Base-by-base conservation (phyloP, 2,888 invertebrate species). In the Agrochola macilenta region DNA sequence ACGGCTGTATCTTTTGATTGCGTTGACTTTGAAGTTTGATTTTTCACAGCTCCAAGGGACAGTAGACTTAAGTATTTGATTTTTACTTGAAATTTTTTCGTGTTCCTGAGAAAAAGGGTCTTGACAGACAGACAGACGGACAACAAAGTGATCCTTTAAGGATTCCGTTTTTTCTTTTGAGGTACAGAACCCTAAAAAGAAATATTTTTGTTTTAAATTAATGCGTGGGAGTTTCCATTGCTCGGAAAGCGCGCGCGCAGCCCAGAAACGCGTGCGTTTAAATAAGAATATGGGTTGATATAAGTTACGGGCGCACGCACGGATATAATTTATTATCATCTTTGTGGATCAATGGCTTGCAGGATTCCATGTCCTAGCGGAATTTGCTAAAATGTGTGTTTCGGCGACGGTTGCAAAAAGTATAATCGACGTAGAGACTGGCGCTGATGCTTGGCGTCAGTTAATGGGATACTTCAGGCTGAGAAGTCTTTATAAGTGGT, bases 261-360 rank as follows among this genome's bases (percentile, higher is more conserved):
- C 85, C 91, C 91, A 89, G 94, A 92, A 93, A 91, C 92, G 91
- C 92, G 91, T 92, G 92, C 89, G 68, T 81, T 63, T 66, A 79
- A 78, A 81, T 90, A 91, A 92, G 92, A 92, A 92, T 92, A 92
- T 92, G 89, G 88, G 89, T 90, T 89, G 89, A 92, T 92, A 93
- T 94, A 93, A 94, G 90, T 92, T 93, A 93, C 93, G 91, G 88
- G 89, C 89, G 87, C 90, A 89, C 89, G 87, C 90, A 89, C 85
- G 83, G 85, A 83, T 85, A 89, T 89, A 91, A 94, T 94, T 94
- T 94, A 94, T 95, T 90, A 79, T 81, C 72, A 83, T 81, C 74
- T 90, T 90, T 86, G 83, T 86, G 78, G 82, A 87, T 80, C 85
- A 88, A 72, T 85, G 81, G 79, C 69, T 84, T 60, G 81, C 80